These are phyloP conservation scores for Cyrtonyx montezumae DNA, from an alignment of 2,113 vertebrate genomes.

Conservation along the genomic window DNA sequence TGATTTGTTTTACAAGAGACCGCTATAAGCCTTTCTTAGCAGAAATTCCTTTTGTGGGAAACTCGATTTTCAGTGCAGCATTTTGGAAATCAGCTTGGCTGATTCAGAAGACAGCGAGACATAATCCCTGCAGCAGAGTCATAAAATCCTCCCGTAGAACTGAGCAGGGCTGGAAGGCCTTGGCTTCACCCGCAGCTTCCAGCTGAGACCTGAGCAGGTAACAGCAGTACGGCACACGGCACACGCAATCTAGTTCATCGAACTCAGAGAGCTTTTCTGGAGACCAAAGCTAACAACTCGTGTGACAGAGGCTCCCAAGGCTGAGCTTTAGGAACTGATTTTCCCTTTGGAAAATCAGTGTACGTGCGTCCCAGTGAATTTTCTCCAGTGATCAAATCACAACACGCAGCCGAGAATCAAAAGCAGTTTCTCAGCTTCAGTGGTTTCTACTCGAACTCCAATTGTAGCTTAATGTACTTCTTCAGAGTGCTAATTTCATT, in stretches of 20 bases:
- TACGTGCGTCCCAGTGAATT: rapidly evolving
- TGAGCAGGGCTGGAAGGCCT: background rate
- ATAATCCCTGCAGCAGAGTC: background rate
- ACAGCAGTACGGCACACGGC: background rate
- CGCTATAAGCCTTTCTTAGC: background rate
- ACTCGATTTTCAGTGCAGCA: background rate
- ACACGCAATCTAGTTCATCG: too few relatives aligned
- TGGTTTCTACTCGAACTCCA: background rate
- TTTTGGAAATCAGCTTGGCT: background rate
- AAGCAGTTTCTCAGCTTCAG: background rate
- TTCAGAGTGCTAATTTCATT: constrained; percentile 37
- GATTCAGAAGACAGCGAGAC: constrained; percentile 23
- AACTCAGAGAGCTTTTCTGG: background rate
- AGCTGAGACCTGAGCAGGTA: background rate
- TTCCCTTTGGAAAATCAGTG: background rate
- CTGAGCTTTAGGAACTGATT: background rate
- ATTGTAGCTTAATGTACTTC: background rate
- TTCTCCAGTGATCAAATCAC: background rate
- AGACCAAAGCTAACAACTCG: background rate
- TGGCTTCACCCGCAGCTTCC: background rate
- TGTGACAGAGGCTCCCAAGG: background rate
- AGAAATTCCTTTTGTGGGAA: constrained; percentile 14
- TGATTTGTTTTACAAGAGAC: constrained; percentile 33
- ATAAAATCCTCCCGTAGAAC: background rate
- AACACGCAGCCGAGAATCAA: background rate